Evolutionary conservation across 2,113 vertebrate species (phyloP), one percentile per base, ranked within the genome.

Genomic region (Hippocampus barbouri): DNA sequence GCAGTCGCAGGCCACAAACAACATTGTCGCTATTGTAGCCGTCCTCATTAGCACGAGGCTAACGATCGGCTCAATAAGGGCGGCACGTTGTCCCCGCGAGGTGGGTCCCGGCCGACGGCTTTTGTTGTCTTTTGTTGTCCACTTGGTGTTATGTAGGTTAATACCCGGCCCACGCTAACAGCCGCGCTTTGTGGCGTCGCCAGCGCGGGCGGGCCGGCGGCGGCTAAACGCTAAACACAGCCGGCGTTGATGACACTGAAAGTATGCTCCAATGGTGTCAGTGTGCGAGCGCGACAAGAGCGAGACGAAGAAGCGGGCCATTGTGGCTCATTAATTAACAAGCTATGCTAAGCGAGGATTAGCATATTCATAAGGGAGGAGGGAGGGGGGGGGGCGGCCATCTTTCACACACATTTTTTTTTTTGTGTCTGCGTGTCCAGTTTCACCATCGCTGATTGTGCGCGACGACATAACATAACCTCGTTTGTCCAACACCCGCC

Each of bases 281-380:
- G 41, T 18, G n/a, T 47, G 63, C n/a, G 8, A 4, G 47, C 57
- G 6, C 59, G 1, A 8, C 27, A 5, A 11, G 14, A 18, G 1
- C 56, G 20, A 40, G 16, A 40, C 30, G 20, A 16, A 68, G 66
- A 66, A 66, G 64, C 64, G 14, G 64, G 64, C 85, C 84, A 91
- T 91, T 92, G 90, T 91, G 79, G 69, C 69, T 81, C 83, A 89
- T 91, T 92, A 91, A 92, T 92, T 92, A 93, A 92, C 85, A 87
- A 92, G 90, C 62, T 68, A 82, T 86, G 83, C 86, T 90, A 90
- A 91, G 90, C 82, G 76, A 60, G 84, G 87, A 93, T 93, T 92
- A 92, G 83, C 92, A 93, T 93, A 93, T 93, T 92, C 91, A 93
- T 93, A 89, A 93, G 90, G 59, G 12, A 14, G 10, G n/a, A 0